phyloP scores from a whole-genome alignment of 1,140 invertebrate species.

The Polyergus mexicanus region DNA sequence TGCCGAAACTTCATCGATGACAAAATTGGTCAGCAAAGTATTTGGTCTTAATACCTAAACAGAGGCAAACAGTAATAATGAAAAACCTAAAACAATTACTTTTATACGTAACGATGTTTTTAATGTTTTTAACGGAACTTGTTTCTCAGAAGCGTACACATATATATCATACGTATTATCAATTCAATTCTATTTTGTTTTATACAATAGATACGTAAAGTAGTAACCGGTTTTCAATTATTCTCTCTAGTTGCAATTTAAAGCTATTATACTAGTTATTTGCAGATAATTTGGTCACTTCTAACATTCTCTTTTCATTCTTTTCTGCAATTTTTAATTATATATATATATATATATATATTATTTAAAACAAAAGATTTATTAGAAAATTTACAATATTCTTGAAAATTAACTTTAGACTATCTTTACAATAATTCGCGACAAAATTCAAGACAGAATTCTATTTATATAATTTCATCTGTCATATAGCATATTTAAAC shows the following conservation, averaged over 20 bases:
- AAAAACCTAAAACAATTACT: background rate
- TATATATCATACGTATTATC: background rate
- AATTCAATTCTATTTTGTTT: no score
- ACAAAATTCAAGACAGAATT: no score
- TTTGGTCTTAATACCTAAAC: constrained; percentile 89
- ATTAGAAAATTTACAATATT: background rate
- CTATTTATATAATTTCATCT: no score
- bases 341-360: background rate
- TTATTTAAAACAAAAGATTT: background rate
- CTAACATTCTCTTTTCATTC: background rate
- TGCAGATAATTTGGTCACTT: background rate
- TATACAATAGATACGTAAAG: background rate
- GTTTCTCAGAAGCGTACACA: background rate
- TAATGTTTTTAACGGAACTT: background rate
- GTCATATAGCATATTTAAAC: no score
- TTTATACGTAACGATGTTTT: background rate
- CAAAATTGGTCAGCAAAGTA: constrained; percentile 91
- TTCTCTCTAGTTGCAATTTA: constrained; percentile 21
- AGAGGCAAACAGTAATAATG: constrained; percentile 35
- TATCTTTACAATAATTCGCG: no score
- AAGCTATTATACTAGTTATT: background rate
- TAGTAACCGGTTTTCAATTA: constrained; percentile 31
- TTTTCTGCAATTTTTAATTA: background rate
- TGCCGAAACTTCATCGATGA: constrained; percentile 90
- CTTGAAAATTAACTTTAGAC: background rate